These are phyloP conservation scores for Uria aalge DNA, from an alignment of 2,113 vertebrate genomes.

Conservation along the genomic window DNA sequence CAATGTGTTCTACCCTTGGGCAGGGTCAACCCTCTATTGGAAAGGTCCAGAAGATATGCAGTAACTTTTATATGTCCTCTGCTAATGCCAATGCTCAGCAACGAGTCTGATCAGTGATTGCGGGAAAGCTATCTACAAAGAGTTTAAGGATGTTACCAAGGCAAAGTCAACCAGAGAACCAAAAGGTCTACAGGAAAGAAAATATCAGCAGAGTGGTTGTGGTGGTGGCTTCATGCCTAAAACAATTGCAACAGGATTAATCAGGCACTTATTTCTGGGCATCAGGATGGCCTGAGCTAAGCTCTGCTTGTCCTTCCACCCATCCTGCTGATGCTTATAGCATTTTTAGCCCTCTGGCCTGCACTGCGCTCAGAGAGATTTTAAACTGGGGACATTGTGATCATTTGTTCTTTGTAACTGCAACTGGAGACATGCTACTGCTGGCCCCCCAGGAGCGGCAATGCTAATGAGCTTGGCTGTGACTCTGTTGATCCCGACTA, in stretches of 20 bases:
- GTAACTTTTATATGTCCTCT: neutral
- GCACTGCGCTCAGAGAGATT: neutral
- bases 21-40: neutral
- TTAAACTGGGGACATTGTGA: neutral
- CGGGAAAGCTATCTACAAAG: neutral
- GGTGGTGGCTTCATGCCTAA: neutral
- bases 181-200: neutral
- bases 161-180: neutral
- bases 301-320: neutral
- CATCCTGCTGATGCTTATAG: neutral
- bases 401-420: neutral
- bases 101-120: neutral
- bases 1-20: fast-evolving
- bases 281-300: neutral
- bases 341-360: neutral
- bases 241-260: neutral
- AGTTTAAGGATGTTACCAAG: neutral
- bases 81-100: neutral
- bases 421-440: neutral
- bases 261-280: neutral
- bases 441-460: neutral
- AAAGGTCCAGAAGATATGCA: neutral
- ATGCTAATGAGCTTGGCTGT: neutral
- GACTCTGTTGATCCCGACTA: neutral
- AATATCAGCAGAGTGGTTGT: neutral